Evolutionary conservation across 1,140 invertebrate genomes (phyloP).

Genomic region (Drosophila arawakana): DNA sequence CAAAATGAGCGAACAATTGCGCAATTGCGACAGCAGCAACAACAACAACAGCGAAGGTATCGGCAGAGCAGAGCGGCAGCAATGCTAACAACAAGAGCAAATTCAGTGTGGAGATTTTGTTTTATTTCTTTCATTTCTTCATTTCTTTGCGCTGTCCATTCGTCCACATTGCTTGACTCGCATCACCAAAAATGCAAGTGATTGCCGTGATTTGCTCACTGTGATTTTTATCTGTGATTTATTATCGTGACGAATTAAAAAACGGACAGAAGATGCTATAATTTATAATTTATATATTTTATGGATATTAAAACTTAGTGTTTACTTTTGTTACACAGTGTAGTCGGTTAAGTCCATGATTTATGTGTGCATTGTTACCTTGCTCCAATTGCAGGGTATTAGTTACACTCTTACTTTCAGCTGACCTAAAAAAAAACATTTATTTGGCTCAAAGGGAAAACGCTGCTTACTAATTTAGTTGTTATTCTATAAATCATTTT

Average conservation of each 20-base stretch:
- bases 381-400: too few species aligned
- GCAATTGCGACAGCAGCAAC: slow-evolving; percentile 58
- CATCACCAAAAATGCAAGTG: slow-evolving; percentile 26
- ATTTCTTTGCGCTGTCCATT: too few species aligned
- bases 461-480: too few species aligned
- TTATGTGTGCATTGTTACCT: too few species aligned
- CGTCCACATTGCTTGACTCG: slow-evolving; percentile 18
- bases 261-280: slow-evolving; percentile 4
- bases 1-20: slow-evolving; percentile 71
- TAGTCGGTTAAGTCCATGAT: too few species aligned
- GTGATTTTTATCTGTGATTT: slow-evolving; percentile 15
- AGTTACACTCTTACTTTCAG: too few species aligned
- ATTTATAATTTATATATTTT: neutral
- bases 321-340: too few species aligned
- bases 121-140: slow-evolving; percentile 19
- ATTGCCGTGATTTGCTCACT: slow-evolving; percentile 9
- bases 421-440: too few species aligned
- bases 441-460: too few species aligned
- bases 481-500: too few species aligned
- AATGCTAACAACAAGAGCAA: slow-evolving; percentile 37
- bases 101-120: slow-evolving; percentile 34
- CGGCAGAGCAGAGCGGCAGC: slow-evolving; percentile 13
- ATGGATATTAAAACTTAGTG: too few species aligned
- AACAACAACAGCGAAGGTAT: slow-evolving; percentile 26
- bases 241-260: slow-evolving; percentile 14